phyloP scores from a whole-genome alignment of 2,888 invertebrate species.

The Agrochola lychnidis region DNA sequence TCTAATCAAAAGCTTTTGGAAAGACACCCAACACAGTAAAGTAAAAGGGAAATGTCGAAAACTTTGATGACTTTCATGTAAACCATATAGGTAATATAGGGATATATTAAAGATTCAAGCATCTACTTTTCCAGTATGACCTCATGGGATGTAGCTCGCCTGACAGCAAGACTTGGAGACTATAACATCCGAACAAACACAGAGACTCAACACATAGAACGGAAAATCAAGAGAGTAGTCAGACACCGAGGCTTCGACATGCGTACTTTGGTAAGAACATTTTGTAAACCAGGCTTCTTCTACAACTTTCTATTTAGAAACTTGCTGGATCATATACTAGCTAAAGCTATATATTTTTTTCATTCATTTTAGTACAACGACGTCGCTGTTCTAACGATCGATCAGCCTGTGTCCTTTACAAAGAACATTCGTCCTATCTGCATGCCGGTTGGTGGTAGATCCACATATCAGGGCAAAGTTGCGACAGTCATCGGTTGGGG shows the following conservation, averaged over 20 bases:
- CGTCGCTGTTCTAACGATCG: conserved; percentile 94
- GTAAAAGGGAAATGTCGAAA: background rate
- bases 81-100: background rate
- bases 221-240: conserved; percentile 95
- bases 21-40: background rate
- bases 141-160: conserved; percentile 96
- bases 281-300: background rate
- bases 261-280: conserved; percentile 92
- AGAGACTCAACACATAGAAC: conserved; percentile 94
- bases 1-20: background rate
- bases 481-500: conserved; percentile 98
- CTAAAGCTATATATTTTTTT: background rate
- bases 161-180: conserved; percentile 95
- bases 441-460: conserved; percentile 91
- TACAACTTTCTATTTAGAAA: too few relatives aligned
- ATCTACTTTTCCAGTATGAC: conserved; percentile 92
- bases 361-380: conserved; percentile 93
- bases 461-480: conserved; percentile 92
- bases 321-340: background rate
- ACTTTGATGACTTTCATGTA: background rate
- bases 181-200: conserved; percentile 94
- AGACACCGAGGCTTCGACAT: conserved; percentile 96
- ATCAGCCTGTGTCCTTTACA: conserved; percentile 93
- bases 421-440: conserved; percentile 95
- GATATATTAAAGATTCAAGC: background rate